phyloP scores from a whole-genome alignment of 2,113 vertebrate species.

The Puffinus mauretanicus region DNA sequence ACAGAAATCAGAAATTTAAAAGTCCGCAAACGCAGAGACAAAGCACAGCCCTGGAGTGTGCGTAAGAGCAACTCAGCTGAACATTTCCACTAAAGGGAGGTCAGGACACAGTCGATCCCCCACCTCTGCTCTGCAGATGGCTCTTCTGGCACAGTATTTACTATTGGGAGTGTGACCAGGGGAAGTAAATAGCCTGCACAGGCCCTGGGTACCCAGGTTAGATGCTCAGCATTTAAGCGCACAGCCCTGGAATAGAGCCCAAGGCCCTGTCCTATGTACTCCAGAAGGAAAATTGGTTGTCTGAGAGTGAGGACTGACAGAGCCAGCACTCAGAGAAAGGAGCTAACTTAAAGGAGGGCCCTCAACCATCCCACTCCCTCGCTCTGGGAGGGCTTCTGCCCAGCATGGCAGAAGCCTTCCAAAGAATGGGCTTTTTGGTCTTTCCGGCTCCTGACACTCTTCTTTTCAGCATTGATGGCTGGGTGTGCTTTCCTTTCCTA shows the following conservation, averaged over 20 bases:
- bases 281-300: neutral
- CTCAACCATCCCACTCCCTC: neutral
- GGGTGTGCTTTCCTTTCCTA: neutral
- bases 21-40: neutral
- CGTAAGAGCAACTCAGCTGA: neutral
- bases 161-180: neutral
- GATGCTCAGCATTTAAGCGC: neutral
- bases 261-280: neutral
- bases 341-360: neutral
- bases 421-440: neutral
- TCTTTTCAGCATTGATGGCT: neutral
- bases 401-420: neutral
- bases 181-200: neutral
- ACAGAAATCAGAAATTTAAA: neutral
- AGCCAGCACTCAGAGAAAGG: neutral
- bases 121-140: neutral
- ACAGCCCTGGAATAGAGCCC: neutral
- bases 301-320: neutral
- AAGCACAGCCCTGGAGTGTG: neutral
- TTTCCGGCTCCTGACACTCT: neutral
- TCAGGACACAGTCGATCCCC: neutral
- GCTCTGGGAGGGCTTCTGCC: neutral
- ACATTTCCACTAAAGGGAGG: neutral
- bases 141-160: neutral
- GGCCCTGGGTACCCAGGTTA: neutral